Evolutionary conservation across 2,797 vertebrate genomes (phyloP).

Genomic region (Catharus ustulatus): DNA sequence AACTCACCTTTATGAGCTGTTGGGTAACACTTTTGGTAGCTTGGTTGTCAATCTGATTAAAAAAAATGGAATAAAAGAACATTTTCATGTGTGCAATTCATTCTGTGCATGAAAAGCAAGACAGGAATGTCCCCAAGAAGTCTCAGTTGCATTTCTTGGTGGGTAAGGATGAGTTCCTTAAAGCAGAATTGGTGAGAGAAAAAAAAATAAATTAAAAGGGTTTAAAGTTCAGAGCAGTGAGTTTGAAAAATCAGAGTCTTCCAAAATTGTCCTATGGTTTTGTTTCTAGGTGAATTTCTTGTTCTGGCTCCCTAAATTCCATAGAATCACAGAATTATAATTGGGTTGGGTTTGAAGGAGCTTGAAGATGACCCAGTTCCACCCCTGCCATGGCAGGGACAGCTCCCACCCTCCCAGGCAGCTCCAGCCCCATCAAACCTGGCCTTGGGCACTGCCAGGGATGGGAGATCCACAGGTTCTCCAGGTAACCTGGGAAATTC

Average conservation of each 20-base stretch:
- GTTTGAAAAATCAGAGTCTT: not conserved
- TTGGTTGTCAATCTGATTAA: not conserved
- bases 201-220: not conserved
- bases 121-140: not conserved
- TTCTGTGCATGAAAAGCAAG: not conserved
- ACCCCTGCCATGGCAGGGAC: not conserved
- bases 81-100: not conserved
- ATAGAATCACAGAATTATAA: not conserved
- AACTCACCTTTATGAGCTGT: not conserved
- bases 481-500: not conserved
- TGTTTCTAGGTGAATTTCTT: not conserved
- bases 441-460: not conserved
- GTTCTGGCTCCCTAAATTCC: not conserved
- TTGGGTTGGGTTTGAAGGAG: not conserved
- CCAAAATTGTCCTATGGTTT: not conserved
- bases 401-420: rapidly evolving
- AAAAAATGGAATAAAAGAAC: not conserved
- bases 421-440: rapidly evolving
- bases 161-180: not conserved
- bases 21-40: not conserved
- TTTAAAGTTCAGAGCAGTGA: not conserved
- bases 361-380: rapidly evolving
- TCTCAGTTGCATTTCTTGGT: not conserved
- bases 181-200: not conserved
- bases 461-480: no score